Evolutionary conservation across 2,113 vertebrate species (phyloP).

Genomic region (Uropsilus gracilis): DNA sequence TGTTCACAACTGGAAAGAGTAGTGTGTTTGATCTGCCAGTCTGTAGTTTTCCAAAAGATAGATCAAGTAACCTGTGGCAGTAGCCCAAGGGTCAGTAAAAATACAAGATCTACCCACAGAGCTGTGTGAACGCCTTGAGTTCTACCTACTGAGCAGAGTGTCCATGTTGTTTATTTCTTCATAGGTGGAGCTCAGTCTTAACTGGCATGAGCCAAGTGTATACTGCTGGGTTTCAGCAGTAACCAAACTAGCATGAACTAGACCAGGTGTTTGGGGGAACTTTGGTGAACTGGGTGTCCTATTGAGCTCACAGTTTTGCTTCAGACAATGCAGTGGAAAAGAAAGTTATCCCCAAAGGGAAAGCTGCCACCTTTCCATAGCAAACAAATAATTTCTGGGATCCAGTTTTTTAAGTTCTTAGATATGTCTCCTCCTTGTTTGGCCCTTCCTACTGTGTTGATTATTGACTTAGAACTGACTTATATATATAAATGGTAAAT

Average conservation of each 20-base stretch:
- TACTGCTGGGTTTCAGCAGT: neutral
- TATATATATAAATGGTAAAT: neutral
- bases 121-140: neutral
- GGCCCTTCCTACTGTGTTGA: neutral
- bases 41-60: neutral
- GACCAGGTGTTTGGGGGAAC: neutral
- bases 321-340: neutral
- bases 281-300: neutral
- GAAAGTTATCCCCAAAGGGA: neutral
- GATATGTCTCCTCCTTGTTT: neutral
- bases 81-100: neutral
- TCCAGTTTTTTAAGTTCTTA: neutral
- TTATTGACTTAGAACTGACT: neutral
- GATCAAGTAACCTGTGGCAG: neutral
- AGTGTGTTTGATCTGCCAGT: neutral
- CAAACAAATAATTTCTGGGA: neutral
- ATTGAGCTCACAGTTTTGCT: neutral
- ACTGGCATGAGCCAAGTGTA: neutral
- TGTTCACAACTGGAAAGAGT: neutral
- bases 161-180: neutral
- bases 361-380: too few species aligned
- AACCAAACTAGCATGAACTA: neutral
- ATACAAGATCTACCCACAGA: neutral
- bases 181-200: neutral
- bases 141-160: neutral